phyloP scores from a whole-genome alignment of 2,888 invertebrate species.

The Lysandra bellargus region DNA sequence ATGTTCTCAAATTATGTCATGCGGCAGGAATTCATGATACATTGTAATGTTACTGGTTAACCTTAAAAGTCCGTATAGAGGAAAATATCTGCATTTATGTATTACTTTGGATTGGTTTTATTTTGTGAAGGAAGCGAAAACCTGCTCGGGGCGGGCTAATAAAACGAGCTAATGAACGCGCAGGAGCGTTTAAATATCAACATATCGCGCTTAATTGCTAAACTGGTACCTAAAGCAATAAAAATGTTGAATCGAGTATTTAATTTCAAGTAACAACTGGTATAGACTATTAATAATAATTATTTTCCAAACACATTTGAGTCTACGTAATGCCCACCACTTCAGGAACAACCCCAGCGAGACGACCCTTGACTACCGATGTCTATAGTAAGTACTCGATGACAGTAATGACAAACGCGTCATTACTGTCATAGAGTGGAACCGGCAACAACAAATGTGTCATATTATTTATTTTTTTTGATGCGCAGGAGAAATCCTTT shows the following conservation, averaged over 20 bases:
- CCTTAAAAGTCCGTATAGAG: conserved; percentile 12
- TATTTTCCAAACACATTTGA: too few relatives aligned
- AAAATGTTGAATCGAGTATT: not conserved
- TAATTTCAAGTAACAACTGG: not conserved
- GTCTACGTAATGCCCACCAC: too few relatives aligned
- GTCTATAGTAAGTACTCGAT: too few relatives aligned
- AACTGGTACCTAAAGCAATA: not conserved
- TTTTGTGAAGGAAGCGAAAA: conserved; percentile 20
- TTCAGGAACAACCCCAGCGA: too few relatives aligned
- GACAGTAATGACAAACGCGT: too few relatives aligned
- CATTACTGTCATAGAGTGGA: too few relatives aligned
- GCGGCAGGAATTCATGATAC: not conserved
- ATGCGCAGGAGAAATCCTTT: too few relatives aligned
- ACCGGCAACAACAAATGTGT: too few relatives aligned
- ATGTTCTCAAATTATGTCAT: conserved; percentile 17
- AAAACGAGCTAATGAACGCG: conserved; percentile 19
- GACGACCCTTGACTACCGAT: too few relatives aligned
- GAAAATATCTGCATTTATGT: conserved; percentile 16
- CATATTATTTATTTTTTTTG: too few relatives aligned
- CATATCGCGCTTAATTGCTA: conserved; percentile 4
- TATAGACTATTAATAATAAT: not conserved
- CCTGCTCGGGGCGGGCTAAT: conserved; percentile 23
- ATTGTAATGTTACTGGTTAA: conserved; percentile 20
- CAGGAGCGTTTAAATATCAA: conserved; percentile 24
- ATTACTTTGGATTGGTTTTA: conserved; percentile 6